A percentile compares a stretch with the other conserved stretches of the same genome.
Evolutionary conservation across 2,888 invertebrate genomes (phyloP).

Genomic region (Acrobasis suavella): DNA sequence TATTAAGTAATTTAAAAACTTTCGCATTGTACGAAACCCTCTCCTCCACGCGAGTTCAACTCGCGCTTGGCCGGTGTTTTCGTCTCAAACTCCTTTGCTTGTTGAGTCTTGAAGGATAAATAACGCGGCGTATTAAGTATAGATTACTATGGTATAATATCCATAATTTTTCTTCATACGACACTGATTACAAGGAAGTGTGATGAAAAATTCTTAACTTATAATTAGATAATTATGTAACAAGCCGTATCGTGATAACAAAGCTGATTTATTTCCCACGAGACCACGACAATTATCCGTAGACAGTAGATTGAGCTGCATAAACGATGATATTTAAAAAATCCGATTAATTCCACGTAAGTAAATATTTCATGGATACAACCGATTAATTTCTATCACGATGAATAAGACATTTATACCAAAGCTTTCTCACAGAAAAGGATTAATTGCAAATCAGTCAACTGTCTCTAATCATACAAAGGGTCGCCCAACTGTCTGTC

Average conservation of each 20-base stretch:
- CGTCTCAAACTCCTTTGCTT: no score
- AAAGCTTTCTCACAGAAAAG: conserved; percentile 53
- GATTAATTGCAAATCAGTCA: conserved; percentile 50
- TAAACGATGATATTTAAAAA: conserved; percentile 9
- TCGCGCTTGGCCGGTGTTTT: no score
- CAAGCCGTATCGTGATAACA: not conserved
- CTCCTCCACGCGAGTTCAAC: no score
- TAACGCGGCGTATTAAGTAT: no score
- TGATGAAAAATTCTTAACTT: not conserved
- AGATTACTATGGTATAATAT: no score
- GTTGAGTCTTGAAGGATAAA: no score
- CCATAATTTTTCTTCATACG: no score
- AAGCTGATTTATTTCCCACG: conserved; percentile 5
- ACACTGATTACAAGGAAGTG: no score
- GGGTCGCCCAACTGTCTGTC: conserved; percentile 46
- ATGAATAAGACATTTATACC: conserved; percentile 33
- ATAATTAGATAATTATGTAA: not conserved
- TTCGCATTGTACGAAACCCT: no score
- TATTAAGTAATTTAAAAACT: no score
- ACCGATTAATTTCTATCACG: conserved; percentile 11
- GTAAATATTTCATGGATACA: conserved; percentile 2
- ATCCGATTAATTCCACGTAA: conserved; percentile 23
- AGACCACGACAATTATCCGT: not conserved
- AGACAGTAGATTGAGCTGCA: conserved; percentile 1
- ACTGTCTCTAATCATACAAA: conserved; percentile 63